Percentiles rank a stretch among this genome's conserved stretches.
phyloP scores from a whole-genome alignment of 2,888 invertebrate species.

The Anoplius nigerrimus region DNA sequence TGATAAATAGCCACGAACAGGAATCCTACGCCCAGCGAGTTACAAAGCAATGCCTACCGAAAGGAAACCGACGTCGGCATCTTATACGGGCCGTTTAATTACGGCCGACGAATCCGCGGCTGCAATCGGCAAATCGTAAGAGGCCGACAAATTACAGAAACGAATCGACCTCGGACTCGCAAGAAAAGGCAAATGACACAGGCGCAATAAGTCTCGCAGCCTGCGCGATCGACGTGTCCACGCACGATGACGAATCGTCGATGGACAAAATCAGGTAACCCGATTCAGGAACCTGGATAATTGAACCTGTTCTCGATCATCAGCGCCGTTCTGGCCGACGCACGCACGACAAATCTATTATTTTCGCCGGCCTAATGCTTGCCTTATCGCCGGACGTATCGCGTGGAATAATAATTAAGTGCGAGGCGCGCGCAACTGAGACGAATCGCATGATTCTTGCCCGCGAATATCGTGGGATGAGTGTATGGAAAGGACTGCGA shows the following conservation, averaged over 20 bases:
- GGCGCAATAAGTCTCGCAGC: not conserved
- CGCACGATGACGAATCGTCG: not conserved
- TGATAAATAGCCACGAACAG: too few relatives aligned
- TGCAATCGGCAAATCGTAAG: too few relatives aligned
- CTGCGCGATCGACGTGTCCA: not conserved
- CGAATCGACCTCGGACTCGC: too few relatives aligned
- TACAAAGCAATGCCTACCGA: too few relatives aligned
- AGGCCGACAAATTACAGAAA: too few relatives aligned
- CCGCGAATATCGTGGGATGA: not conserved
- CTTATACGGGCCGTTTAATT: too few relatives aligned
- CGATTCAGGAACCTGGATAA: conserved; percentile 1
- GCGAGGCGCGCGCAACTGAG: conserved; percentile 31
- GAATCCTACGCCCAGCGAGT: too few relatives aligned
- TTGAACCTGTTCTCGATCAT: conserved; percentile 10
- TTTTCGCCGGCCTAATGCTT: conserved; percentile 13
- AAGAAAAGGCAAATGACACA: not conserved
- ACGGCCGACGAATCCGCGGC: too few relatives aligned
- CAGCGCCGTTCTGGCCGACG: conserved; percentile 32
- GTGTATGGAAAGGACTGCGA: conserved; percentile 1
- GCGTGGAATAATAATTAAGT: conserved; percentile 43
- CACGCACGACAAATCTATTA: conserved; percentile 29
- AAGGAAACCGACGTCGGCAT: too few relatives aligned
- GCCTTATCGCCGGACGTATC: conserved; percentile 42
- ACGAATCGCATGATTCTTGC: conserved; percentile 36
- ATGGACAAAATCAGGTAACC: too few relatives aligned